Conservation (phyloP, 2,113 vertebrate genomes). For the Pionites leucogaster region DNA sequence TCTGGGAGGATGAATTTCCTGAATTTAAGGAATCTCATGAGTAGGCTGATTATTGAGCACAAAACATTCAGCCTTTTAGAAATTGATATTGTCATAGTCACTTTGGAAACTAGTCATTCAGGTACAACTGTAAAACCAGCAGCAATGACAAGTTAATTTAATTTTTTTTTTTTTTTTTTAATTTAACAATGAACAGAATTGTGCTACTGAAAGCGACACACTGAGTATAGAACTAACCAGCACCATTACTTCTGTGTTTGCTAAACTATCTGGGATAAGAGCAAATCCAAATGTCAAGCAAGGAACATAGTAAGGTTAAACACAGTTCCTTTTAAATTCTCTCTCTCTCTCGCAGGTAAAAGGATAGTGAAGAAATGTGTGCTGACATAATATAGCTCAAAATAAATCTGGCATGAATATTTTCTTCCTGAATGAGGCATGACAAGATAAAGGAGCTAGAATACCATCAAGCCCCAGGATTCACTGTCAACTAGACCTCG, state of each 20-base stretch:
- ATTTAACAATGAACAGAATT: background rate
- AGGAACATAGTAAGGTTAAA: background rate
- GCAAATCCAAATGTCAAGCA: background rate
- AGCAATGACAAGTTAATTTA: background rate
- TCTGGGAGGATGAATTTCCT: background rate
- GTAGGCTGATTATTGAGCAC: background rate
- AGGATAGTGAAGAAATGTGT: background rate
- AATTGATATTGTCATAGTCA: background rate
- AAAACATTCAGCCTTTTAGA: background rate
- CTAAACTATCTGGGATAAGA: background rate
- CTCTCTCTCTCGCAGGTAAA: background rate
- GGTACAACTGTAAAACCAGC: background rate
- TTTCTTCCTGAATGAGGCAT: background rate
- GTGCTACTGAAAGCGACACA: background rate
- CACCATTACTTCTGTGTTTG: background rate
- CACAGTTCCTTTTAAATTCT: fast-evolving
- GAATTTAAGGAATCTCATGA: background rate
- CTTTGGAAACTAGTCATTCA: background rate
- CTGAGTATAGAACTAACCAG: background rate
- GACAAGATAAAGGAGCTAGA: background rate
- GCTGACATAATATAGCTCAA: background rate
- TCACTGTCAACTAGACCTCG: background rate
- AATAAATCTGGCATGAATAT: background rate
- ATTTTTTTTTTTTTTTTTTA: background rate
- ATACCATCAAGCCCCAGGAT: background rate